Base-by-base conservation (phyloP, 2,888 invertebrate species). In the Oscheius myriophilus region DNA sequence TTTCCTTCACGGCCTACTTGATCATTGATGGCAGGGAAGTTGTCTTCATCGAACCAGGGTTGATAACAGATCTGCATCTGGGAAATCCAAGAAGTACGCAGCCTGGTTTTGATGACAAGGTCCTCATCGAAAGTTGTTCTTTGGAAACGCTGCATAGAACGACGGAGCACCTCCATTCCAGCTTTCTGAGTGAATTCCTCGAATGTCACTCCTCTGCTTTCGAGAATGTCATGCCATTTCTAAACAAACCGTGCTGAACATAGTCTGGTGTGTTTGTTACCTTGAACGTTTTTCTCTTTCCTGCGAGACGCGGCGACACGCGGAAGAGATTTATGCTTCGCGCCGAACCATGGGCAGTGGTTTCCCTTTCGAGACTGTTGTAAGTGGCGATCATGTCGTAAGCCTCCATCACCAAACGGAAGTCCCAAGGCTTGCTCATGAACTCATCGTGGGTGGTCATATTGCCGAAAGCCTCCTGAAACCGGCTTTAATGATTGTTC, bases 41-140 rank as follows among this genome's bases (percentile, higher is more conserved):
- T 83, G 54, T 82, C 80, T 33, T 65, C 23, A 58, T 82, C 80
- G 63, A 80, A 86, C 67, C 71, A 72, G 6, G 85, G 85, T 53
- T 85, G 84, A 67, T 80, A 85, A 70, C 85, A 85, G 45, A 85
- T 76, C 63, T 85, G 84, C 79, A 80, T 81, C 62, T 76, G 76
- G 9, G 85, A 85, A 57, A 85, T 79, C 85, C 85, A 85, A 0
- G 83, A 78, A 33, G 78, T 82, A 23, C 77, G 55, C 7, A 84
- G 73, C 18, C 74, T 72, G 7, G 85, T 85, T 53, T 73, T 80
- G 71, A 85, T 80, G 41, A 82, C 76, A 4, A 75, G 67, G 25
- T 84, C 76, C 11, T 85, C 85, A 45, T 85, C 77, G 69, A 79
- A 85, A n/a, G 81, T 82, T 23, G 75, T 73, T 57, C 85, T 70